Evolutionary conservation across 2,888 invertebrate genomes (phyloP).

Genomic region (Smittia aterrima): DNA sequence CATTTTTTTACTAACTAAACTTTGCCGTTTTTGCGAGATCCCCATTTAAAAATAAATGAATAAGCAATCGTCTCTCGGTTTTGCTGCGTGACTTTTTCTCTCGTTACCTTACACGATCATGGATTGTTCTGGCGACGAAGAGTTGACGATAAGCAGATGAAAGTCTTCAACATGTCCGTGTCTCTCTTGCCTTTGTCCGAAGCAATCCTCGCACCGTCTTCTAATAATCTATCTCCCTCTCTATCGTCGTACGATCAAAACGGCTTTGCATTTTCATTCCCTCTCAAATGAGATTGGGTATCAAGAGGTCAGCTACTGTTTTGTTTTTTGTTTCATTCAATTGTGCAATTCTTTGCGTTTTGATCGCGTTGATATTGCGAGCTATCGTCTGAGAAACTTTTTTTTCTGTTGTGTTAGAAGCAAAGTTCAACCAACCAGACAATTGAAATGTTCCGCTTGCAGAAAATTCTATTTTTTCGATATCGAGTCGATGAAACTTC

Average conservation of each 20-base stretch:
- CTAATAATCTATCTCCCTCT: not conserved
- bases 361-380: too few species aligned
- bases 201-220: not conserved
- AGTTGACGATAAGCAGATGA: too few species aligned
- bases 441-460: too few species aligned
- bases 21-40: not conserved
- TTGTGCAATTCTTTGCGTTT: not conserved
- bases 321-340: conserved; percentile 14
- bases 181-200: not conserved
- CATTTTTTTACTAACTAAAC: not conserved
- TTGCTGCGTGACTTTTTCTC: not conserved
- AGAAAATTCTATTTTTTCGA: too few species aligned
- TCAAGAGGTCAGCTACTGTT: conserved; percentile 20
- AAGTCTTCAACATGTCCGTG: too few species aligned
- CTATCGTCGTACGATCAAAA: not conserved
- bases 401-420: too few species aligned
- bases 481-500: too few species aligned
- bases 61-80: not conserved
- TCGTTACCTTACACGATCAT: not conserved
- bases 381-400: too few species aligned
- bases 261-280: not conserved
- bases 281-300: not conserved
- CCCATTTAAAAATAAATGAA: not conserved
- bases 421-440: too few species aligned
- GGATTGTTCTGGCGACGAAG: not conserved